Base-by-base conservation (phyloP, 2,797 vertebrate species). In the Characodon lateralis region DNA sequence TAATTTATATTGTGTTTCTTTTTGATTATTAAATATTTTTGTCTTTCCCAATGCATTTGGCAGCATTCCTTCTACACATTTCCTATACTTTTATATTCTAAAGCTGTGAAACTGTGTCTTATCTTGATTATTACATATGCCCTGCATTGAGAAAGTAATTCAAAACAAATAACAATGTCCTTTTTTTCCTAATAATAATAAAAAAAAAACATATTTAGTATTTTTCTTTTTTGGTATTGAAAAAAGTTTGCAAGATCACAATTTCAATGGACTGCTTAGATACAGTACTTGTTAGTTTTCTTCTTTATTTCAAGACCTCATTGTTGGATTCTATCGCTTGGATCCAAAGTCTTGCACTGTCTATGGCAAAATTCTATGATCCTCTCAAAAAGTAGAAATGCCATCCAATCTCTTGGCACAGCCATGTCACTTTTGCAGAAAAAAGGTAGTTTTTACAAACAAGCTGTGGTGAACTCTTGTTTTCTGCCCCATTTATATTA, bases 41-140 rank as follows among this genome's bases (percentile, higher is more conserved):
- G 56, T 3, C 69, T 35, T 73, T 58, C 0, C 68, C 31, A 55
- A 5, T 31, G 18, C 71, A 22, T 77, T 43, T 71, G 18, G 18
- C 73, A 70, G 22, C 9, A 51, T 55, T 76, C 43, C 5, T 24
- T 71, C 31, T 55, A n/a, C 13, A 66, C 4, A 71, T 39, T 28
- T 24, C 8, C 18, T 81, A 20, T 61, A 39, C 48, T 77, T 71
- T 73, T 74, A 51, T 73, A 10, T 74, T 71, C 2, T 78, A 6
- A n/a, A 71, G 61, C 58, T 78, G n/a, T 26, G 59, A 51, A 69
- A 55, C 53, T 76, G 0, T 74, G 9, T 56, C 28, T 13, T 73
- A 55, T 76, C 24, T 63, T 70, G 31, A 46, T 65, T 70, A 79
- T 22, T 74, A 6, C 61, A n/a, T 56, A 12, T 74, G 46, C n/a